phyloP scores from a whole-genome alignment of 2,888 invertebrate genomes.

The Tribolium freemani region DNA sequence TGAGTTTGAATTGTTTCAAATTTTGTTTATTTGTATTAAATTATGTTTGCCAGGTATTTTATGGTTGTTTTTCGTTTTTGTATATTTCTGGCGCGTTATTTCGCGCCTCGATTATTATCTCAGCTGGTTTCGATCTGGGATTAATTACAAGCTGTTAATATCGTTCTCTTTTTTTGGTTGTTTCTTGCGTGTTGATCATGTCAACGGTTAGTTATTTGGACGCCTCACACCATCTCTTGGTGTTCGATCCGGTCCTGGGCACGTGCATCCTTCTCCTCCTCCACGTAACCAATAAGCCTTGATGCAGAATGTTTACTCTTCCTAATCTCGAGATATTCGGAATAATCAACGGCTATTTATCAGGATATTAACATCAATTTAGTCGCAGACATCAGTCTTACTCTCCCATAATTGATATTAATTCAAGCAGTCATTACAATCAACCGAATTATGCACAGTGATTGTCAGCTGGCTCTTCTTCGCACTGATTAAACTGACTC shows the following conservation, averaged over 20 bases:
- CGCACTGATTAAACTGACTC: slow-evolving; percentile 60
- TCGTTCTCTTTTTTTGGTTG: slow-evolving; percentile 26
- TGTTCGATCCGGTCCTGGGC: slow-evolving; percentile 39
- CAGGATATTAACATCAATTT: slow-evolving; percentile 44
- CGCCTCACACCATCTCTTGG: slow-evolving; percentile 35
- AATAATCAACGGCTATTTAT: slow-evolving; percentile 44
- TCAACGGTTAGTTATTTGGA: slow-evolving; percentile 45
- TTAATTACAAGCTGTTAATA: slow-evolving; percentile 43
- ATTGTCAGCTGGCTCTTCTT: slow-evolving; percentile 57
- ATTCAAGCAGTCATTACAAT: slow-evolving; percentile 63
- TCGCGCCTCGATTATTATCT: slow-evolving; percentile 17
- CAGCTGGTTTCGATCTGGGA: slow-evolving; percentile 25
- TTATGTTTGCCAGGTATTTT: too few species aligned
- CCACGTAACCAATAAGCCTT: not conserved
- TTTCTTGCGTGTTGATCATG: slow-evolving; percentile 36
- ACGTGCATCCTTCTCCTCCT: not conserved
- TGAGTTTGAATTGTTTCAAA: too few species aligned
- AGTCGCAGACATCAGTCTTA: slow-evolving; percentile 36
- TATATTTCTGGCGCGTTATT: not conserved
- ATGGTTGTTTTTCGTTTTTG: not conserved
- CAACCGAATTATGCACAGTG: slow-evolving; percentile 62
- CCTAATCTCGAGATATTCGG: not conserved
- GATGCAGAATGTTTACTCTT: too few species aligned
- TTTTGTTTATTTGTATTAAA: too few species aligned
- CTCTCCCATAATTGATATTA: slow-evolving; percentile 60